Evolutionary conservation across 1,140 invertebrate species (phyloP).

Genomic region (Luehdorfia chinensis): DNA sequence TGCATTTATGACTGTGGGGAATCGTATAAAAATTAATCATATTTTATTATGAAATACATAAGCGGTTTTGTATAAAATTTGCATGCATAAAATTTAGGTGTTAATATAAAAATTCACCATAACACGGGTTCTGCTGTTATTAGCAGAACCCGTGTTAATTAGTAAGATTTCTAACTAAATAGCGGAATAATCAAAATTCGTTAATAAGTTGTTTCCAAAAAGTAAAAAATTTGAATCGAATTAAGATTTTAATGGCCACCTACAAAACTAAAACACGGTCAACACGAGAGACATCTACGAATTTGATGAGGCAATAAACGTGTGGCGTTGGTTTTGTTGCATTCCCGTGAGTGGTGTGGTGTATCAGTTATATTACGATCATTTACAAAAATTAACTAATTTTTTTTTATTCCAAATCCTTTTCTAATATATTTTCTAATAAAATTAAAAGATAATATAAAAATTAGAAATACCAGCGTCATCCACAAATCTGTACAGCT

Average conservation of each 20-base stretch:
- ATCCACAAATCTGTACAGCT: too few species aligned
- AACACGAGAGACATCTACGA: constrained; percentile 27
- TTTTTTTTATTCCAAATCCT: too few species aligned
- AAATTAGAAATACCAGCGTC: too few species aligned
- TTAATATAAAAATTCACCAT: neutral
- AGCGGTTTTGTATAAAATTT: neutral
- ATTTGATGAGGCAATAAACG: constrained; percentile 47
- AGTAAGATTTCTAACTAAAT: constrained; percentile 16
- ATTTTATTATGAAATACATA: constrained; percentile 2
- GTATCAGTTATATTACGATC: too few species aligned
- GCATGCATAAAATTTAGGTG: constrained; percentile 2
- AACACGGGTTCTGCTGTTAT: too few species aligned
- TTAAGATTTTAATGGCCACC: constrained; percentile 40
- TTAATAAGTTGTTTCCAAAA: constrained; percentile 49
- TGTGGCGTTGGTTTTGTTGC: constrained; percentile 36
- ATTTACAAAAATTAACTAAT: too few species aligned
- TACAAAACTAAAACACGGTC: constrained; percentile 21
- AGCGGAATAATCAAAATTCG: constrained; percentile 24
- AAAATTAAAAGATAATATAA: too few species aligned
- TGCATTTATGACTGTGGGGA: too few species aligned
- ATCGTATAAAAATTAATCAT: too few species aligned
- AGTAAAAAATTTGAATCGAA: constrained; percentile 37
- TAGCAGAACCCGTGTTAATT: too few species aligned
- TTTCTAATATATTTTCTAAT: too few species aligned
- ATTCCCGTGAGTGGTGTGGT: constrained; percentile 29